Evolutionary conservation across 2,113 vertebrate species (phyloP).

Genomic region (Oreotrochilus melanogaster): DNA sequence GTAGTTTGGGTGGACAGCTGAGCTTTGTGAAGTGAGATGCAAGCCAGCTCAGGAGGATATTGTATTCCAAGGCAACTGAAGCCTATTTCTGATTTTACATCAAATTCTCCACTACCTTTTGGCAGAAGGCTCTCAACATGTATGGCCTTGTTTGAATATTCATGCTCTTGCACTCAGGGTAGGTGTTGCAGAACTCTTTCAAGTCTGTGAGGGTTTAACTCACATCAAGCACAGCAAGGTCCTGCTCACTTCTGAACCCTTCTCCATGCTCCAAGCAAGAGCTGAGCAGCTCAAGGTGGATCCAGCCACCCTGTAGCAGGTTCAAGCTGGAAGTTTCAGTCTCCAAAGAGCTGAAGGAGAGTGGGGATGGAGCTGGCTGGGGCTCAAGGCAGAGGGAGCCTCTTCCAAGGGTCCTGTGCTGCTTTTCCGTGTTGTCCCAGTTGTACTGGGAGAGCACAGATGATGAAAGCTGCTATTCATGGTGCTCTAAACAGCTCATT

Average conservation of each 20-base stretch:
- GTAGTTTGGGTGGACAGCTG: conserved; percentile 5
- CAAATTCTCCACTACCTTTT: conserved; percentile 16
- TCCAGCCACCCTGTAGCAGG: not conserved
- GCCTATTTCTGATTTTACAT: not conserved
- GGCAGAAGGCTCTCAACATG: not conserved
- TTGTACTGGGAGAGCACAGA: conserved; percentile 79
- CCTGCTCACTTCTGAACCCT: not conserved
- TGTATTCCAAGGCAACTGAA: not conserved
- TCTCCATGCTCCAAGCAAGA: rapidly evolving
- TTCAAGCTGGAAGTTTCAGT: not conserved
- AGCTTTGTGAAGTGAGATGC: not conserved
- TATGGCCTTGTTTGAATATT: not conserved
- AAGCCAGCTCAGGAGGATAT: not conserved
- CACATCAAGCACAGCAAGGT: not conserved
- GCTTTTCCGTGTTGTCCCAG: conserved; percentile 60
- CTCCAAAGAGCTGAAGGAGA: not conserved
- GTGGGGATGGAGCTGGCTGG: not conserved
- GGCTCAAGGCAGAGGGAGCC: not conserved
- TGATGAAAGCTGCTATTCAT: conserved; percentile 82
- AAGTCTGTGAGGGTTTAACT: not conserved
- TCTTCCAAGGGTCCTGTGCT: not conserved
- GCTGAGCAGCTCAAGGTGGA: not conserved
- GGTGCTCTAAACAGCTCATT: conserved; percentile 72
- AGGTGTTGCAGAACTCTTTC: not conserved
- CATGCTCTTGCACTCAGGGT: not conserved